Evolutionary conservation across 2,113 vertebrate species (phyloP).

Genomic region (Etheostoma spectabile): DNA sequence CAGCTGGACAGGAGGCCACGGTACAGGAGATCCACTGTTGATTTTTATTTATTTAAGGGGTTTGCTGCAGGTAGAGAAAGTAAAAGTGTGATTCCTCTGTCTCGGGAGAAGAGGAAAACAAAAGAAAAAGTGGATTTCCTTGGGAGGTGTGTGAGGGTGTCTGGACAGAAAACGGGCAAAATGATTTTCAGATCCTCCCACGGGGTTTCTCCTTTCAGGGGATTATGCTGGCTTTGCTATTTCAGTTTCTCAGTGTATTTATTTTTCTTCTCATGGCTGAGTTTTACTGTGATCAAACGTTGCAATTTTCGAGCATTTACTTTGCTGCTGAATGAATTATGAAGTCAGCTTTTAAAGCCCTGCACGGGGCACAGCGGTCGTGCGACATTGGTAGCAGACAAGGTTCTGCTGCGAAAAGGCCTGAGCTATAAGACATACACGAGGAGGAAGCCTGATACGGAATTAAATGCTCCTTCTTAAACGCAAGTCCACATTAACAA

Average conservation of each 20-base stretch:
- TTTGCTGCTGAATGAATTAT: slow-evolving; percentile 71
- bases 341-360: slow-evolving; percentile 57
- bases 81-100: slow-evolving; percentile 34
- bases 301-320: slow-evolving; percentile 71
- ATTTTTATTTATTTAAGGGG: slow-evolving; percentile 68
- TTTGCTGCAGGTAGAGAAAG: slow-evolving; percentile 28
- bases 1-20: slow-evolving; percentile 75
- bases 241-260: slow-evolving; percentile 77
- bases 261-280: slow-evolving; percentile 76
- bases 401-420: slow-evolving; percentile 62
- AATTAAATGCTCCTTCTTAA: slow-evolving; percentile 64
- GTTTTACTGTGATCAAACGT: slow-evolving; percentile 79
- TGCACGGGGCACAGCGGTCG: slow-evolving; percentile 38
- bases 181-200: slow-evolving; percentile 51
- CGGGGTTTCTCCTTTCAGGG: slow-evolving; percentile 49
- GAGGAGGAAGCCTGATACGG: slow-evolving; percentile 54
- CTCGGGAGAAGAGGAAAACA: slow-evolving; percentile 23
- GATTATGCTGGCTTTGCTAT: slow-evolving; percentile 74
- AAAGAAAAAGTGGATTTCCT: slow-evolving; percentile 29
- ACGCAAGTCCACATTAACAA: slow-evolving; percentile 40
- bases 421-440: slow-evolving; percentile 60
- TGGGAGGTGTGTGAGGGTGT: slow-evolving; percentile 15
- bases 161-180: slow-evolving; percentile 39
- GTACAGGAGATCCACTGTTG: slow-evolving; percentile 54
- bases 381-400: slow-evolving; percentile 64